Conservation (phyloP, 2,797 vertebrate species). For the Myotis daubentonii region DNA sequence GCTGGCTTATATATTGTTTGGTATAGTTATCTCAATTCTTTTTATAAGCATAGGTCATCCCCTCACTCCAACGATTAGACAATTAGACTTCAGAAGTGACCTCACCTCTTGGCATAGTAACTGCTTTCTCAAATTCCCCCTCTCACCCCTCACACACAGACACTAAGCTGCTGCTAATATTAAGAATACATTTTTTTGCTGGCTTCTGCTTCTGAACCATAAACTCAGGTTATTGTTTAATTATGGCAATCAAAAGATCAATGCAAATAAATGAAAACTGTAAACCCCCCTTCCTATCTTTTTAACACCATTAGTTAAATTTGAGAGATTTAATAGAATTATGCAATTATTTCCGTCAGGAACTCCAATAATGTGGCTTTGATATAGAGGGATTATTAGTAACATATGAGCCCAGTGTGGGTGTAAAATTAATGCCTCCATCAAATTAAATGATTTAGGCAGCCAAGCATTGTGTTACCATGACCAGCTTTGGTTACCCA, state of each 20-base stretch:
- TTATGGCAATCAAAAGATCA: conserved; percentile 29
- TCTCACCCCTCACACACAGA: background rate
- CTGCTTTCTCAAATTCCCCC: background rate
- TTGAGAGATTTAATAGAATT: conserved; percentile 37
- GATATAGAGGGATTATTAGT: background rate
- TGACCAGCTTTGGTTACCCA: background rate
- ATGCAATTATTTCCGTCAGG: conserved; percentile 8
- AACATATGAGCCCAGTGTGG: background rate
- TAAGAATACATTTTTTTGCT: background rate
- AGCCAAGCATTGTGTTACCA: background rate
- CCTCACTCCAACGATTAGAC: background rate
- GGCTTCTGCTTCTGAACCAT: conserved; percentile 41
- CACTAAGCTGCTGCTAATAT: background rate
- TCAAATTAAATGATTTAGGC: conserved; percentile 5
- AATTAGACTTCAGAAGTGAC: background rate
- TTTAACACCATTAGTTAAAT: conserved; percentile 30
- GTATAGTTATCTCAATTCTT: background rate
- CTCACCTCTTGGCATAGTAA: background rate
- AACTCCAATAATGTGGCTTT: conserved; percentile 20
- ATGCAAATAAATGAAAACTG: background rate
- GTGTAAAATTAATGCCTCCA: conserved; percentile 4
- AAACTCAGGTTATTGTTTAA: conserved; percentile 51
- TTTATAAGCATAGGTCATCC: background rate
- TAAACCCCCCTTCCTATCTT: background rate
- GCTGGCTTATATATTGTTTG: background rate